Percentiles rank a stretch among this genome's conserved stretches.
phyloP scores from a whole-genome alignment of 92 coral and sea anemone genomes.

The Blastomussa wellsi region DNA sequence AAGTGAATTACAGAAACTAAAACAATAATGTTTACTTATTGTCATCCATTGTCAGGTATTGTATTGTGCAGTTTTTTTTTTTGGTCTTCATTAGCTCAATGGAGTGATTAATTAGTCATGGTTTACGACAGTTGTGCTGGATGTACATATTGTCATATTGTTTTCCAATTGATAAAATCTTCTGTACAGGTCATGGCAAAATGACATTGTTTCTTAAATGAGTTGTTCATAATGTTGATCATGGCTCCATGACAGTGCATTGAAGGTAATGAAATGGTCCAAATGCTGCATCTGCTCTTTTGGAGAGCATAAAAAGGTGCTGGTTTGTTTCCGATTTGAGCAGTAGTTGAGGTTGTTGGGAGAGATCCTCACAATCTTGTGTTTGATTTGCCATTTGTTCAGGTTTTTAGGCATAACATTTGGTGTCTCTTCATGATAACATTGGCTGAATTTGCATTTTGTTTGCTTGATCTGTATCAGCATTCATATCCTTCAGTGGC shows the following conservation, averaged over 20 bases:
- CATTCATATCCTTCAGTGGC: slow-evolving; percentile 42
- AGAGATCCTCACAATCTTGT: slow-evolving; percentile 43
- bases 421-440: slow-evolving; percentile 36
- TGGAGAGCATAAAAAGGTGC: slow-evolving; percentile 42
- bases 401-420: slow-evolving; percentile 17
- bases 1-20: slow-evolving; percentile 26
- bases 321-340: slow-evolving; percentile 37
- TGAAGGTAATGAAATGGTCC: slow-evolving; percentile 36
- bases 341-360: slow-evolving; percentile 42
- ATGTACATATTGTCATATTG: slow-evolving; percentile 40
- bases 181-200: slow-evolving; percentile 39
- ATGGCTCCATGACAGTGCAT: slow-evolving; percentile 33
- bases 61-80: slow-evolving; percentile 39
- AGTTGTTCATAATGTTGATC: slow-evolving; percentile 47
- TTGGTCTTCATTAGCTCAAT: slow-evolving; percentile 31
- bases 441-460: slow-evolving; percentile 44
- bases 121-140: slow-evolving; percentile 46
- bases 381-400: slow-evolving; percentile 30
- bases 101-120: slow-evolving; percentile 25
- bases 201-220: slow-evolving; percentile 52
- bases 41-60: slow-evolving; percentile 37
- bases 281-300: slow-evolving; percentile 40
- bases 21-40: slow-evolving; percentile 50
- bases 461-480: slow-evolving; percentile 47
- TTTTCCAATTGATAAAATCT: slow-evolving; percentile 38